Base-by-base conservation (phyloP, 2,113 vertebrate genomes). In the Atrichornis clamosus region DNA sequence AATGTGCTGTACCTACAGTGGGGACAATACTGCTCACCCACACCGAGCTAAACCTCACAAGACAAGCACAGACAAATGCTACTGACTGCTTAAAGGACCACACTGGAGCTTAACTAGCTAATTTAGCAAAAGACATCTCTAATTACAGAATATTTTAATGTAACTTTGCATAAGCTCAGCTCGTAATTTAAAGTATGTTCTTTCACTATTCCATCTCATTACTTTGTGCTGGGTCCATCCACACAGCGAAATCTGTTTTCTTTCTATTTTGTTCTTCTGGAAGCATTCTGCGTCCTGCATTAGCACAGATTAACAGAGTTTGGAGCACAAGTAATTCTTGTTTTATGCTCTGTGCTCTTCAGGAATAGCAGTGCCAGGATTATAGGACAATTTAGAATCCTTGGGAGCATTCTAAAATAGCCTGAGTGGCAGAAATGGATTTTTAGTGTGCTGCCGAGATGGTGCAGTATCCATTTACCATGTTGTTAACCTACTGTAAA, bases 1-100 rank as follows among this genome's bases (percentile, higher is more conserved):
- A 28, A 42, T 2, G 16, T 18, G 41, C 22, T 16, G 6, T 65
- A 23, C n/a, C 50, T 35, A 5, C 0, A 1, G 0, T 22, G 46
- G 64, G 32, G 46, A 53, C 7, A 12, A 5, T 30, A 9, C 5
- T 7, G 9, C 63, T 80, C 67, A 35, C 24, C 22, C 17, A 23
- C 8, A n/a, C 23, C 60, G 39, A 32, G 44, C 22, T 69, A 44
- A 77, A 87, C 37, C 33, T 84, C 60, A 30, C 0, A 4, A 56
- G n/a, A 28, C 5, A 9, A 46, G 35, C 28, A 8, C 22, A 35
- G 46, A 42, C 6, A 44, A 78, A 58, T 28, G n/a, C 33, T 41
- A 8, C 69, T 39, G 28, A 30, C 7, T 21, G 28, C 49, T 73
- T 50, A 19, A 44, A 44, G 60, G 27, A 35, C 30, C 60, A 65